Conservation (phyloP, 2,888 invertebrate species). For the Cheilosia soror region DNA sequence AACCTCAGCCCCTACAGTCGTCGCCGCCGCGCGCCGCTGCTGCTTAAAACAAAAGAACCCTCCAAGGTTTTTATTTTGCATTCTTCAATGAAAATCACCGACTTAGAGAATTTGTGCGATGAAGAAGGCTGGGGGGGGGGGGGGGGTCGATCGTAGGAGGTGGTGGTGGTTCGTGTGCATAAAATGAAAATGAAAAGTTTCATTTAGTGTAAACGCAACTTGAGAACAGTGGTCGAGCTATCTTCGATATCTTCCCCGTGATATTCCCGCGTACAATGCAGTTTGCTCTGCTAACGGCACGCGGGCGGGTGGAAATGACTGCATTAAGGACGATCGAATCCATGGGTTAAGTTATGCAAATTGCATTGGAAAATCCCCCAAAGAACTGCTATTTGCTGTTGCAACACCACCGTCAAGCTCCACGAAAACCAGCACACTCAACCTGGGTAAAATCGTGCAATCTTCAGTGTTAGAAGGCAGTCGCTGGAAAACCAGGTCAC, state of each 20-base stretch:
- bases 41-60: conserved; percentile 31
- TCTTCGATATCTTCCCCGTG: conserved; percentile 24
- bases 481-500: conserved; percentile 61
- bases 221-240: conserved; percentile 31
- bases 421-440: conserved; percentile 45
- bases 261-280: conserved; percentile 13
- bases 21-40: background rate
- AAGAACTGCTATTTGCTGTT: conserved; percentile 53
- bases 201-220: conserved; percentile 29
- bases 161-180: conserved; percentile 7
- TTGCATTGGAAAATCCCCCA: conserved; percentile 58
- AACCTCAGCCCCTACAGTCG: background rate
- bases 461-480: conserved; percentile 57
- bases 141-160: background rate
- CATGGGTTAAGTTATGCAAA: conserved; percentile 59
- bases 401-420: conserved; percentile 35
- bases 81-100: conserved; percentile 34
- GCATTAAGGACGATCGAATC: conserved; percentile 49
- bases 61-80: conserved; percentile 37
- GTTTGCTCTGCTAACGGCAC: background rate
- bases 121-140: background rate
- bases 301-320: conserved; percentile 33
- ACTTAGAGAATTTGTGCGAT: conserved; percentile 9
- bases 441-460: conserved; percentile 52
- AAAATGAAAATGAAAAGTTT: conserved; percentile 32